Percentiles rank a stretch among this genome's conserved stretches.
These are phyloP conservation scores for Trissolcus japonicus DNA, from an alignment of 2,888 invertebrate species.

Conservation along the genomic window DNA sequence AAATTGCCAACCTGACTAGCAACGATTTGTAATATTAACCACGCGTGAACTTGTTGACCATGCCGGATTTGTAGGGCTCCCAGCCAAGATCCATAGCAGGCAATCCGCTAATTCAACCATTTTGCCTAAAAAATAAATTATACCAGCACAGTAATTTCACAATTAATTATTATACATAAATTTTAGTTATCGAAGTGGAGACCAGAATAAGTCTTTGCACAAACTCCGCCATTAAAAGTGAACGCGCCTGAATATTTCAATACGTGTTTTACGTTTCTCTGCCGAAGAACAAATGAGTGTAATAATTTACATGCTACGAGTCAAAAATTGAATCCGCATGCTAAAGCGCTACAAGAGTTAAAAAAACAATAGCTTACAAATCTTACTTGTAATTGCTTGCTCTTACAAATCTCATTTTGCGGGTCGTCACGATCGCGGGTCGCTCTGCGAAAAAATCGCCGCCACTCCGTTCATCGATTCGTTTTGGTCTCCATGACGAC, in stretches of 20 bases:
- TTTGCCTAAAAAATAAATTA: conserved; percentile 9
- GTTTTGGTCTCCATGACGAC: conserved; percentile 65
- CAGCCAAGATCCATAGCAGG: conserved; percentile 48
- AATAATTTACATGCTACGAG: conserved; percentile 58
- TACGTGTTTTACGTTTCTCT: conserved; percentile 43
- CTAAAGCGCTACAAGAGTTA: conserved; percentile 48
- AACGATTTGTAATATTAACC: conserved; percentile 70
- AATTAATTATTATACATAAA: too few species aligned
- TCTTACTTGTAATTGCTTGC: conserved; percentile 60
- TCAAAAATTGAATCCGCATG: conserved; percentile 58
- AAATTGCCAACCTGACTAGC: conserved; percentile 61
- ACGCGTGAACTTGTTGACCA: conserved; percentile 44
- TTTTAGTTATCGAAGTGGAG: too few species aligned
- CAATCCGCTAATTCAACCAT: conserved; percentile 40
- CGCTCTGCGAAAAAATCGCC: conserved; percentile 58
- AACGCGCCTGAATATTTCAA: conserved; percentile 41
- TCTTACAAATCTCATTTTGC: conserved; percentile 60
- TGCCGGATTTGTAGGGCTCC: conserved; percentile 40
- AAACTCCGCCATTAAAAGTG: too few species aligned
- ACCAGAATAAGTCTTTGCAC: too few species aligned
- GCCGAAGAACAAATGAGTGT: conserved; percentile 54
- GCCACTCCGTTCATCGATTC: conserved; percentile 63
- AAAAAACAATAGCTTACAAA: conserved; percentile 60
- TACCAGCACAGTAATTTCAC: too few species aligned
- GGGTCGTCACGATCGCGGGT: conserved; percentile 60